These are phyloP conservation scores for Emesis furor DNA, from an alignment of 2,888 invertebrate species.

Conservation along the genomic window DNA sequence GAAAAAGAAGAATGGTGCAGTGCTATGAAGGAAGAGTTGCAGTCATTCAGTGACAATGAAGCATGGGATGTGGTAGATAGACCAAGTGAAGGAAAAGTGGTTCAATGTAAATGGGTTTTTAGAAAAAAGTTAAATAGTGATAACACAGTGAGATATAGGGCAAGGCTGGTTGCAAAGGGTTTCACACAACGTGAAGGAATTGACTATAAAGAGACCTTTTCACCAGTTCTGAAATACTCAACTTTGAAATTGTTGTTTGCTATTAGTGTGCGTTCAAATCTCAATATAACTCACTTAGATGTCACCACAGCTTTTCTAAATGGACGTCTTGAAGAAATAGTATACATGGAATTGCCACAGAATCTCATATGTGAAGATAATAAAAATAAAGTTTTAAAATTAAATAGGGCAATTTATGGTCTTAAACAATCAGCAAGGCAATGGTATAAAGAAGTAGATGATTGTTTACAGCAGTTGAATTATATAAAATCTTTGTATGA, in stretches of 20 bases:
- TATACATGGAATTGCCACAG: slow-evolving; percentile 62
- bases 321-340: slow-evolving; percentile 58
- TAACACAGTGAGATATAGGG: slow-evolving; percentile 54
- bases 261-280: slow-evolving; percentile 52
- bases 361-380: slow-evolving; percentile 38
- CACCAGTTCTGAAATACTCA: slow-evolving; percentile 66
- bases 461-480: slow-evolving; percentile 42
- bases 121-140: slow-evolving; percentile 57
- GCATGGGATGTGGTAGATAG: slow-evolving; percentile 48
- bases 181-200: slow-evolving; percentile 41
- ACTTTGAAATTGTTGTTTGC: slow-evolving; percentile 60
- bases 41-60: slow-evolving; percentile 47
- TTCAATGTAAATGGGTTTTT: slow-evolving; percentile 42
- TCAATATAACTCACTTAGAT: slow-evolving; percentile 64
- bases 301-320: slow-evolving; percentile 64
- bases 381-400: slow-evolving; percentile 65
- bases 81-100: slow-evolving; percentile 34
- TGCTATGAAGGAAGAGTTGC: slow-evolving; percentile 44
- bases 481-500: slow-evolving; percentile 49
- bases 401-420: slow-evolving; percentile 66
- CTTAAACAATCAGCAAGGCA: slow-evolving; percentile 60
- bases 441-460: slow-evolving; percentile 48
- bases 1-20: slow-evolving; percentile 40
- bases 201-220: slow-evolving; percentile 37
- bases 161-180: slow-evolving; percentile 19